Conservation (phyloP, 2,797 vertebrate species). For the Coluber constrictor region DNA sequence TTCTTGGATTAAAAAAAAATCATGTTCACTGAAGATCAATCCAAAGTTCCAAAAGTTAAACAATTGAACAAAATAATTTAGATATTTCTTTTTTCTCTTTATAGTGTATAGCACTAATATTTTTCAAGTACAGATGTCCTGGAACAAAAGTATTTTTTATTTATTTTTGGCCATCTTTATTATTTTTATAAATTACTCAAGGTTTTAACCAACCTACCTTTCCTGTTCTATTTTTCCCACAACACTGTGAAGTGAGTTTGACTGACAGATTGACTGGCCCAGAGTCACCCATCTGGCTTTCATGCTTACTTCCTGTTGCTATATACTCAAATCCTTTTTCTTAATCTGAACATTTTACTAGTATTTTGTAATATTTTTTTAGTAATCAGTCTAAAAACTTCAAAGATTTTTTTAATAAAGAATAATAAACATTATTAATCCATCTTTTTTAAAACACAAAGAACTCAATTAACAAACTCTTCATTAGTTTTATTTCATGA, state of each 20-base stretch:
- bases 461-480: not conserved
- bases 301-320: not conserved
- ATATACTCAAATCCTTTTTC: not conserved
- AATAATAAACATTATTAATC: not conserved
- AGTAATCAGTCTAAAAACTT: not conserved
- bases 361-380: not conserved
- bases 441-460: not conserved
- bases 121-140: no score
- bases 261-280: not conserved
- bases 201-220: not conserved
- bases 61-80: not conserved
- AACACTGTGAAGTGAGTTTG: not conserved
- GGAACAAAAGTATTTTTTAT: not conserved
- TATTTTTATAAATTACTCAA: not conserved
- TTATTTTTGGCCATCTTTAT: not conserved
- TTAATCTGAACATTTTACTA: not conserved
- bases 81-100: not conserved
- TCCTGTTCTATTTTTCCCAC: not conserved
- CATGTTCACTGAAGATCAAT: not conserved
- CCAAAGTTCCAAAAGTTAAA: slow-evolving; percentile 16
- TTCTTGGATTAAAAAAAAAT: not conserved
- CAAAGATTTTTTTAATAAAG: not conserved
- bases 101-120: slow-evolving; percentile 6
- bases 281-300: not conserved
- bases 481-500: slow-evolving; percentile 12